phyloP scores from a whole-genome alignment of 2,113 vertebrate genomes.

The Notiomystis cincta region DNA sequence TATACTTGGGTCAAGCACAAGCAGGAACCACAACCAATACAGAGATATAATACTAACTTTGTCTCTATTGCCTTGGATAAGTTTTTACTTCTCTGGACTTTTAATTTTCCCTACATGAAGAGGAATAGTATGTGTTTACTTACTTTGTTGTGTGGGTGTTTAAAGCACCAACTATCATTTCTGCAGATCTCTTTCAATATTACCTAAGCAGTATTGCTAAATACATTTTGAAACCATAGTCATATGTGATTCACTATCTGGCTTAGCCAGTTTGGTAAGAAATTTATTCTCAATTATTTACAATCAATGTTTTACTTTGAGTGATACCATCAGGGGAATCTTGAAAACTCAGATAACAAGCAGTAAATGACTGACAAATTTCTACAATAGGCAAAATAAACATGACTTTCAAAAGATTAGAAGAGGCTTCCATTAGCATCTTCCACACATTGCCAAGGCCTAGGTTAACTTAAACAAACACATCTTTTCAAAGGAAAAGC shows the following conservation, averaged over 20 bases:
- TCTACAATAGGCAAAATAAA: neutral
- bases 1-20: neutral
- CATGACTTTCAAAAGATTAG: neutral
- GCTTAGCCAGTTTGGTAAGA: constrained; percentile 31
- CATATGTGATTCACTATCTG: neutral
- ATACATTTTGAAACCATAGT: constrained; percentile 39
- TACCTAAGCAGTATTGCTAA: constrained; percentile 49
- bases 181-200: constrained; percentile 17
- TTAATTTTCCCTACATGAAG: neutral
- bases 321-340: neutral
- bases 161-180: constrained; percentile 22
- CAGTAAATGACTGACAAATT: neutral
- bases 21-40: neutral
- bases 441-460: neutral
- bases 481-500: neutral
- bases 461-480: neutral
- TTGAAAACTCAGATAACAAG: neutral
- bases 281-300: constrained; percentile 29
- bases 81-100: constrained; percentile 17
- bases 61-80: neutral
- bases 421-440: neutral
- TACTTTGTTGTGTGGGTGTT: constrained; percentile 9
- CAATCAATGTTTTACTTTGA: neutral
- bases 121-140: constrained; percentile 10
- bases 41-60: neutral